Evolutionary conservation across 2,113 vertebrate species (phyloP), one percentile per base, ranked within the genome.

Genomic region (Aegithalos caudatus): DNA sequence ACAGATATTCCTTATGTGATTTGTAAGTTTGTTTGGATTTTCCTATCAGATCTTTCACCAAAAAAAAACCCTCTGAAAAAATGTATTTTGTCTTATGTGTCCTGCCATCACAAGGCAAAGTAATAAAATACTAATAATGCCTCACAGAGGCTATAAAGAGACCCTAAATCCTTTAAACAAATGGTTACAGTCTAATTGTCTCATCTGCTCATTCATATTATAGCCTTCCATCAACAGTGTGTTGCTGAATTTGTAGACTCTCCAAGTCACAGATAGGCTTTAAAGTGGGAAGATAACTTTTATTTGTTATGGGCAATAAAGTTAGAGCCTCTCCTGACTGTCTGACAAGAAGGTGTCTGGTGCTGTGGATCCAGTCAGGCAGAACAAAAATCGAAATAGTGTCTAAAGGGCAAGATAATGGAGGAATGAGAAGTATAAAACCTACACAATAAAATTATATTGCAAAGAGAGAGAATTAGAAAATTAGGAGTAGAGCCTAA

Each of bases 151-250:
- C 92, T 91, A 72, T 96, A 97, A 98, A 96, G 93, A 93, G 60
- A 92, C 80, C 86, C 33, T 98, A 98, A 98, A 98, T 98, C 95
- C 97, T 97, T 97, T 97, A 98, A 98, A 98, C 94, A 98, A 98
- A 98, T 97, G 86, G 73, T 97, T 98, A 92, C 85, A 97, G 97
- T 97, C 97, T 98, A 95, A 98, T 97, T 98, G 97, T 98, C 90
- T 98, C 96, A 95, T 98, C 96, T 98, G 47, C 88, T 97, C 90
- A 80, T 95, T 96, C 86, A 81, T 96, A 92, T 93, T 97, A 94
- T 51, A 94, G 90, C 76, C 65, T 96, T 93, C 87, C 91, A 96
- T 97, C 97, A 96, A 86, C 87, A 92, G 35, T 86, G 74, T 92
- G 70, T 88, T 94, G 84, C 87, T 97, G 97, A 98, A 97, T 96